Base-by-base conservation (phyloP, 2,888 invertebrate species). In the Beris chalybata region DNA sequence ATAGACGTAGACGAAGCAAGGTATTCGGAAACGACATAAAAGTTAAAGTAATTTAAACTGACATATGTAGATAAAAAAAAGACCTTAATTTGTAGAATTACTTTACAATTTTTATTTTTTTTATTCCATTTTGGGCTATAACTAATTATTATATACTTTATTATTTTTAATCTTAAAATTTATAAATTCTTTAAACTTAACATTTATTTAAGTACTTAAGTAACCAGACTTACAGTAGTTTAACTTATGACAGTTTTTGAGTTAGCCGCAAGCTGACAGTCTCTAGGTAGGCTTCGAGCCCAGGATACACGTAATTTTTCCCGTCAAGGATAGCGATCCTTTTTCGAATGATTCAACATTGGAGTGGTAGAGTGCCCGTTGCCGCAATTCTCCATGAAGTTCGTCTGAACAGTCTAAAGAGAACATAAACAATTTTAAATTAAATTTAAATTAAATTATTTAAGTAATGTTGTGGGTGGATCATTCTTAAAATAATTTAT, bases 401-500 rank as follows among this genome's bases (percentile, higher is more conserved):
- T 72, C 53, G 74, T 73, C 70, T 74, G 74, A 59, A 73, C 70
- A 45, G 72, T 73, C 73, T 74, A 32, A 29, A 56, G n/a, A 12
- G 32, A 50, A 50, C 29, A 9, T 15, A 30, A 48, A 45, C 5
- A 45, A 47, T 15, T 32, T 47, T 55, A 56, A 47, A 50, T 29
- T 1, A 58, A 48, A 15, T 9, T 43, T 15, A 12, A 38, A 13
- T 13, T 30, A 61, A 7, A 61, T 5, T 30, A 31, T 11, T 30
- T 31, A 44, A 22, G 22, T 22, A 22, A 22, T 22, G 22, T 22
- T 22, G 22, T 22, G 22, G 22, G 22, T 22, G 22, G 3, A 22
- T 22, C 2, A 1, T 22, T 22, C 22, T 22, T 22, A 22, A 22
- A 22, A n/a, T n/a, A n/a, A n/a, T n/a, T n/a, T n/a, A n/a, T n/a